Percentiles rank a stretch among this genome's conserved stretches.
These are phyloP conservation scores for Amphiprion ocellaris DNA, from an alignment of 2,113 vertebrate genomes.

Conservation along the genomic window DNA sequence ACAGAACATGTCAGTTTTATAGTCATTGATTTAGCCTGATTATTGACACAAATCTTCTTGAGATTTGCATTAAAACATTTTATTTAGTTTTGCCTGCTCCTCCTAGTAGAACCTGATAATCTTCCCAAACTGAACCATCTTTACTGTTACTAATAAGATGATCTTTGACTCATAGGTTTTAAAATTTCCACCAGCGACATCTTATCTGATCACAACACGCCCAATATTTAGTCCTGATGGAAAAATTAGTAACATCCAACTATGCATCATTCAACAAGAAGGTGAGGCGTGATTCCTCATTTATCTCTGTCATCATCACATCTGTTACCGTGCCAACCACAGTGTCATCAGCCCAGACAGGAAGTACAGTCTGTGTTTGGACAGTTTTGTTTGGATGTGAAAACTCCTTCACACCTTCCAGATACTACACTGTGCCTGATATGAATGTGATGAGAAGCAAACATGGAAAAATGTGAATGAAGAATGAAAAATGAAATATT, in stretches of 20 bases:
- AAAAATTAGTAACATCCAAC: slow-evolving; percentile 9
- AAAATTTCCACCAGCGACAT: neutral
- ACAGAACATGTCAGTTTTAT: slow-evolving; percentile 11
- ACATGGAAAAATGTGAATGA: neutral
- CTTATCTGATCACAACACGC: slow-evolving; percentile 56
- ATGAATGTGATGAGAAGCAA: neutral
- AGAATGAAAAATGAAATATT: neutral
- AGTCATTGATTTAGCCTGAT: neutral
- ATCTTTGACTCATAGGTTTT: slow-evolving; percentile 1
- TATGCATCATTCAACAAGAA: slow-evolving; percentile 42
- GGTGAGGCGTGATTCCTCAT: slow-evolving; percentile 16
- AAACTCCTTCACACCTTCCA: too few relatives aligned
- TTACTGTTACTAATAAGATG: neutral
- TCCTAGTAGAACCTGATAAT: too few relatives aligned
- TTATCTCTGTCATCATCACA: slow-evolving; percentile 13
- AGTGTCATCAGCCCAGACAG: slow-evolving; percentile 56
- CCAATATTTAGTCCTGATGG: neutral
- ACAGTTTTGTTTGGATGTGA: too few relatives aligned
- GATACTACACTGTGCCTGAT: too few relatives aligned
- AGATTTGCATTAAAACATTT: neutral
- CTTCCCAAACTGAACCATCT: too few relatives aligned
- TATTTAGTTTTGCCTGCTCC: too few relatives aligned
- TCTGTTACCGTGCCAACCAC: slow-evolving; percentile 24
- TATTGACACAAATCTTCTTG: neutral
- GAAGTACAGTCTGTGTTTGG: slow-evolving; percentile 23